These are phyloP conservation scores for Thermophis baileyi DNA, from an alignment of 2,113 vertebrate species.

Conservation along the genomic window DNA sequence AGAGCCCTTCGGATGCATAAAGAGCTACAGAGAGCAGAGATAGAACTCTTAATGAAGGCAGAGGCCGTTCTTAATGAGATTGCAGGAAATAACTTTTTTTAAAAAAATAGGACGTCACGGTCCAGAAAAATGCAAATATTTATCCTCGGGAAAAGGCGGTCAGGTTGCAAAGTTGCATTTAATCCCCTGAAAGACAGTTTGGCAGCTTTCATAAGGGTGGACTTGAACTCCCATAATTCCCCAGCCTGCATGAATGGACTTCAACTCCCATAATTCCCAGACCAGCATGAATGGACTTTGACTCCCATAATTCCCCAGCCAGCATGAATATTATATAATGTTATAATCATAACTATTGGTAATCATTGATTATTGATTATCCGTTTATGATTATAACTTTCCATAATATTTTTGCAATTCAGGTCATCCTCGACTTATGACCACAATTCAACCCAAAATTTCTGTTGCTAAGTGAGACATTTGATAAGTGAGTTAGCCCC, in stretches of 20 bases:
- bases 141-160: background rate
- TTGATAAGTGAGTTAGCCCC: background rate
- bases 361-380: background rate
- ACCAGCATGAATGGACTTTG: no score
- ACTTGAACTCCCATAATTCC: background rate
- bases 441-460: background rate
- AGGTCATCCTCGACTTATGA: background rate
- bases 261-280: background rate
- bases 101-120: background rate
- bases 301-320: background rate
- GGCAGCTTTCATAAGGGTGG: background rate
- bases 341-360: background rate
- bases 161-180: background rate
- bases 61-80: background rate
- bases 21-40: background rate
- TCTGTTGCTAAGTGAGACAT: background rate
- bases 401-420: background rate
- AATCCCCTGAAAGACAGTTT: background rate
- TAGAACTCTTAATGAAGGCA: background rate
- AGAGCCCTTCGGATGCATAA: background rate
- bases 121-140: background rate
- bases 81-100: background rate
- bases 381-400: background rate
- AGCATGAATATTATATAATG: background rate
- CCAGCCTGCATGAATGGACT: background rate